Conservation (phyloP, 2,888 invertebrate species). For the Dorcus hopei region DNA sequence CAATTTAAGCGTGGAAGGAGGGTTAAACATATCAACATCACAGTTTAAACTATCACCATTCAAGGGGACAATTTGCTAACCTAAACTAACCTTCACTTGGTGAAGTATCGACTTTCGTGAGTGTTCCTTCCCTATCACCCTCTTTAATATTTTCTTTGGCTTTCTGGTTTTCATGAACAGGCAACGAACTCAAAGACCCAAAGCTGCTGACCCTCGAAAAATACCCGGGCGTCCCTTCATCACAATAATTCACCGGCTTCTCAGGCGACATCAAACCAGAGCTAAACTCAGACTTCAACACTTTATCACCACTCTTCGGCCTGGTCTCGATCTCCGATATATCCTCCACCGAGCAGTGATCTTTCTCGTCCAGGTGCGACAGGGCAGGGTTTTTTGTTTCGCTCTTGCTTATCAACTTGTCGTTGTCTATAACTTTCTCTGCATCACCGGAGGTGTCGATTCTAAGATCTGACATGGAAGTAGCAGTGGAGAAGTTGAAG, state of each 20-base stretch:
- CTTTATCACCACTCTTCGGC: constrained; percentile 31
- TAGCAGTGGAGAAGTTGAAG: constrained; percentile 81
- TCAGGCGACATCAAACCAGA: constrained; percentile 75
- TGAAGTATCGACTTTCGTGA: constrained; percentile 18
- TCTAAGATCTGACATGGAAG: constrained; percentile 83
- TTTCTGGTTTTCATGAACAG: constrained; percentile 29
- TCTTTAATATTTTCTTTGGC: constrained; percentile 14
- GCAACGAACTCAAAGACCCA: constrained; percentile 50
- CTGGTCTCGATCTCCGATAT: constrained; percentile 36
- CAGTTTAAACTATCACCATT: too few species aligned
- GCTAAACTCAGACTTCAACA: constrained; percentile 47
- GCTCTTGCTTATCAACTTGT: constrained; percentile 24
- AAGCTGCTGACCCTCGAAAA: constrained; percentile 63
- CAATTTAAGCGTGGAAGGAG: too few species aligned
- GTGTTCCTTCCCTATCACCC: constrained; percentile 15
- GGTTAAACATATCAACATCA: too few species aligned
- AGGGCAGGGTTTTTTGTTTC: constrained; percentile 21
- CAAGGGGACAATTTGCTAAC: too few species aligned
- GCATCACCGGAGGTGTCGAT: constrained; percentile 42
- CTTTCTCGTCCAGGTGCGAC: constrained; percentile 41
- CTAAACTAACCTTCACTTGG: constrained; percentile 19
- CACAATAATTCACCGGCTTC: constrained; percentile 79
- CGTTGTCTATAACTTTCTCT: constrained; percentile 36
- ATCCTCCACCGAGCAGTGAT: constrained; percentile 46
- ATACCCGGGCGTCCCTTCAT: constrained; percentile 81